phyloP scores from a whole-genome alignment of 1,140 invertebrate genomes.

The Xylocopa sonorina region DNA sequence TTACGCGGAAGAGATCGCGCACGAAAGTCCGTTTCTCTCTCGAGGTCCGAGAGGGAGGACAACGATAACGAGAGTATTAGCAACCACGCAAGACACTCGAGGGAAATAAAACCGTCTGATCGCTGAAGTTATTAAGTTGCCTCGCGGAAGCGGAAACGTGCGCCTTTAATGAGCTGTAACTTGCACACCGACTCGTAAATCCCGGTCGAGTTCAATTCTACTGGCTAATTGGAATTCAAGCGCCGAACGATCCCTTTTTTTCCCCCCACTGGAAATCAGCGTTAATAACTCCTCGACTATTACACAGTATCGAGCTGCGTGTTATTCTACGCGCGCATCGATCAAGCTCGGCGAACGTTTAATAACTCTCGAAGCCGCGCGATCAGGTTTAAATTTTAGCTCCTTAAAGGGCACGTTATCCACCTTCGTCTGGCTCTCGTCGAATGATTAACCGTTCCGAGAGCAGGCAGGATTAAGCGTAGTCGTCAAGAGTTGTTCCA shows the following conservation, averaged over 20 bases:
- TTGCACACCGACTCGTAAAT: too few relatives aligned
- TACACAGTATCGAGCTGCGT: too few relatives aligned
- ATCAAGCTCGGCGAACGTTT: too few relatives aligned
- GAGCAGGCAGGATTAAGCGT: background rate
- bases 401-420: background rate
- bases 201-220: too few relatives aligned
- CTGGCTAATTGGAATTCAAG: background rate
- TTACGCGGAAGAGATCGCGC: background rate
- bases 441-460: background rate
- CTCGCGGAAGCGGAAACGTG: background rate
- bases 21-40: too few relatives aligned
- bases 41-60: background rate
- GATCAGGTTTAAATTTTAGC: too few relatives aligned
- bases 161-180: background rate
- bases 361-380: too few relatives aligned
- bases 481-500: background rate
- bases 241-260: too few relatives aligned
- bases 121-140: background rate
- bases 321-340: too few relatives aligned
- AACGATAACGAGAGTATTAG: background rate
- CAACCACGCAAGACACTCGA: background rate
- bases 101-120: slow-evolving; percentile 4
- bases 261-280: too few relatives aligned
- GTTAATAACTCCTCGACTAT: too few relatives aligned
- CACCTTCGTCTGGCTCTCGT: background rate